Percentiles rank a stretch among this genome's conserved stretches.
These are phyloP conservation scores for Scyliorhinus canicula DNA, from an alignment of 2,797 vertebrate species.

Conservation along the genomic window DNA sequence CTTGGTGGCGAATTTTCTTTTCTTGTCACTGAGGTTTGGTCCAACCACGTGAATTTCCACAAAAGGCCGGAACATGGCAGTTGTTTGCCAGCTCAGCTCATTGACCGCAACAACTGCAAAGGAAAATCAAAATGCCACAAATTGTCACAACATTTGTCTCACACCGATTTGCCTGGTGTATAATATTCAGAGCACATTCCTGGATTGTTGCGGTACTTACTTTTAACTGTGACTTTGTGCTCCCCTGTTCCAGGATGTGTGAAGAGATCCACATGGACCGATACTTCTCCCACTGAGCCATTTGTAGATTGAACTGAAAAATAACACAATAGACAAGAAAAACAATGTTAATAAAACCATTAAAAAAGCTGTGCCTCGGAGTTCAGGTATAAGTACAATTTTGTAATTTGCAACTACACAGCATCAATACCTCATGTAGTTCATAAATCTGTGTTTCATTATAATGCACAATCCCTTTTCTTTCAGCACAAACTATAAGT, in stretches of 20 bases:
- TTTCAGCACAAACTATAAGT: background rate
- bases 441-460: background rate
- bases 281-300: constrained; percentile 83
- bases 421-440: background rate
- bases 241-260: constrained; percentile 88
- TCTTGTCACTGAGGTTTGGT: constrained; percentile 86
- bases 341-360: constrained; percentile 49
- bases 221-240: constrained; percentile 91
- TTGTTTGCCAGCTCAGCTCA: constrained; percentile 89
- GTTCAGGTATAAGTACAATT: background rate
- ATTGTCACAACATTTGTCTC: background rate
- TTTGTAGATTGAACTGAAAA: constrained; percentile 74
- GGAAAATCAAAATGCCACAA: background rate
- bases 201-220: constrained; percentile 48
- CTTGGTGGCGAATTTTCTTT: constrained; percentile 93
- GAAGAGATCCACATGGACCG: constrained; percentile 84
- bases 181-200: background rate
- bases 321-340: constrained; percentile 51
- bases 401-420: background rate
- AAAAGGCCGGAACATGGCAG: constrained; percentile 94
- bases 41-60: constrained; percentile 89
- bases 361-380: too few species aligned
- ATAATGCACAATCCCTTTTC: background rate
- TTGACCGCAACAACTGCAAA: constrained; percentile 80
- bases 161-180: background rate